Conservation (phyloP, 2,113 vertebrate species). For the Pelvicachromis taeniatus region DNA sequence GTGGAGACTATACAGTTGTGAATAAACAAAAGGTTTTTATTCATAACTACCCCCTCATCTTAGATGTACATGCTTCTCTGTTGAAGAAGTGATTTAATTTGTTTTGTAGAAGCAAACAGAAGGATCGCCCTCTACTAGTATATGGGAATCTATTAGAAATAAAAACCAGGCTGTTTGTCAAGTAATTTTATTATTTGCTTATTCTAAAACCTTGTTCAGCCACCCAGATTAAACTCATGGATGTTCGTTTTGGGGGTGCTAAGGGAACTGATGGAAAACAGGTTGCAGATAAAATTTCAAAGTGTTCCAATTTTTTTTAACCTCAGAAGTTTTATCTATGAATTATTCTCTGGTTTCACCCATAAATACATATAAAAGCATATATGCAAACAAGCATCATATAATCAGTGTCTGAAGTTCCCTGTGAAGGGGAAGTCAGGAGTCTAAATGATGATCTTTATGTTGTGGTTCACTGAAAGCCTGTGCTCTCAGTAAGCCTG, state of each 20-base stretch:
- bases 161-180: neutral
- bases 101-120: neutral
- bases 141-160: neutral
- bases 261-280: neutral
- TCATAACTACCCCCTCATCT: neutral
- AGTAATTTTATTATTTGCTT: neutral
- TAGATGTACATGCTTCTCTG: neutral
- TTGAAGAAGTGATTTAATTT: neutral
- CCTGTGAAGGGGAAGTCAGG: conserved; percentile 34
- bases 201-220: neutral
- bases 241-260: neutral
- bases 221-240: neutral
- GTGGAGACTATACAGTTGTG: neutral
- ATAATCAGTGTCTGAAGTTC: conserved; percentile 62
- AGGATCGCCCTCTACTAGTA: neutral
- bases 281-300: neutral
- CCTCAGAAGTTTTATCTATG: neutral
- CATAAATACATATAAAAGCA: conserved; percentile 9
- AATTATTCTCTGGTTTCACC: conserved; percentile 15
- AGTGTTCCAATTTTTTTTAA: neutral
- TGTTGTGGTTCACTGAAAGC: conserved; percentile 56
- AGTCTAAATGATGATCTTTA: conserved; percentile 62
- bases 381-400: conserved; percentile 39
- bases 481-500: conserved; percentile 44
- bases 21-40: neutral